A percentile compares a stretch with the other conserved stretches of the same genome.
Conservation (phyloP, 2,888 invertebrate genomes). For the Cephus pulcher region DNA sequence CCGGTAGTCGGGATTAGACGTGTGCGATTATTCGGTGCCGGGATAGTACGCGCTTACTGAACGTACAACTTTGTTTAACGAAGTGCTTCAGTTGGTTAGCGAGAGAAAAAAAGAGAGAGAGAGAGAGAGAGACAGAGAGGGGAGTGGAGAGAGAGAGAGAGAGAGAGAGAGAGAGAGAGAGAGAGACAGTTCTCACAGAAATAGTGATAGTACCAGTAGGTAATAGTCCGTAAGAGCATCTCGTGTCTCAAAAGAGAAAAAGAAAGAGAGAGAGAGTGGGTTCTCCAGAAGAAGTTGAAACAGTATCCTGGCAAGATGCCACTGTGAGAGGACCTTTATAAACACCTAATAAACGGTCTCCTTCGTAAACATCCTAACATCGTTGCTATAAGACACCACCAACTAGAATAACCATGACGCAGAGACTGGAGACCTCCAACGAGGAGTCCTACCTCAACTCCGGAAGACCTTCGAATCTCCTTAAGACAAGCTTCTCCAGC, state of each 20-base stretch:
- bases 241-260: neutral
- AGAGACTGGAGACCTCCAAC: slow-evolving; percentile 55
- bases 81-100: neutral
- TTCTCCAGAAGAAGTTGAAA: neutral
- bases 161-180: no score
- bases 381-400: neutral
- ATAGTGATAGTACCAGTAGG: neutral
- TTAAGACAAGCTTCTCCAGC: slow-evolving; percentile 71
- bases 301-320: neutral
- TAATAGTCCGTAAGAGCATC: neutral
- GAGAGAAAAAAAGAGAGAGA: slow-evolving; percentile 7
- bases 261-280: neutral
- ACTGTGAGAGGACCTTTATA: neutral
- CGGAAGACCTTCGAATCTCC: slow-evolving; percentile 60
- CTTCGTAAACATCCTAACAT: neutral
- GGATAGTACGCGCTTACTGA: neutral
- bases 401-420: slow-evolving; percentile 42
- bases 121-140: slow-evolving; percentile 8
- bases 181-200: neutral
- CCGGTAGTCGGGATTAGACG: neutral
- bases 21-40: neutral
- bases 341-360: neutral
- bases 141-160: slow-evolving; percentile 18
- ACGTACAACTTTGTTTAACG: neutral
- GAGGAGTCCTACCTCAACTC: slow-evolving; percentile 63